These are phyloP conservation scores for Macrotis lagotis DNA, from an alignment of 2,113 vertebrate species.

Conservation along the genomic window DNA sequence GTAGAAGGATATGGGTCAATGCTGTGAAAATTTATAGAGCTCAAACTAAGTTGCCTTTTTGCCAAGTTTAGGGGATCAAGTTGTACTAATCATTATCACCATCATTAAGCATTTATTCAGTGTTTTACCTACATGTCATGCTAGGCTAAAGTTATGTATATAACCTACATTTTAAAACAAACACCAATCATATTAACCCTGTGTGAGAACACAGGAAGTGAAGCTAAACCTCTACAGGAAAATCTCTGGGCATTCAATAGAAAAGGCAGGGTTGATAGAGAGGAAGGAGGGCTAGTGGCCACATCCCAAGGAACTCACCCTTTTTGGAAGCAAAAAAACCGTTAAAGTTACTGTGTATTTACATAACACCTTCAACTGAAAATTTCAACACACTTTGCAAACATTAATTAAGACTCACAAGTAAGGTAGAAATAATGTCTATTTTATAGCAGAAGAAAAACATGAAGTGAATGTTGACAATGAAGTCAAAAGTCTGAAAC, in stretches of 20 bases:
- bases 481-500: conserved; percentile 42
- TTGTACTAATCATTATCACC: conserved; percentile 23
- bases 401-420: conserved; percentile 63
- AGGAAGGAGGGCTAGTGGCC: neutral
- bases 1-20: neutral
- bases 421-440: conserved; percentile 48
- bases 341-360: conserved; percentile 47
- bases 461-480: conserved; percentile 40
- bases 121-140: neutral
- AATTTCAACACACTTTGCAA: conserved; percentile 55
- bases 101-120: neutral
- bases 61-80: neutral
- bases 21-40: neutral
- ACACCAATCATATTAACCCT: neutral
- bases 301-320: conserved; percentile 28
- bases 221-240: conserved; percentile 32
- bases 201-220: conserved; percentile 5
- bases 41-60: neutral
- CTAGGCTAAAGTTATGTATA: neutral
- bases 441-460: conserved; percentile 55
- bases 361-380: conserved; percentile 53
- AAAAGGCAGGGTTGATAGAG: neutral
- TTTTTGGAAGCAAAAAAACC: conserved; percentile 51
- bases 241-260: conserved; percentile 3
- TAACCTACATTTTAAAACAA: neutral